Percentiles rank a stretch among this genome's conserved stretches.
Conservation (phyloP, 2,797 vertebrate genomes). For the Syngnathus acus region DNA sequence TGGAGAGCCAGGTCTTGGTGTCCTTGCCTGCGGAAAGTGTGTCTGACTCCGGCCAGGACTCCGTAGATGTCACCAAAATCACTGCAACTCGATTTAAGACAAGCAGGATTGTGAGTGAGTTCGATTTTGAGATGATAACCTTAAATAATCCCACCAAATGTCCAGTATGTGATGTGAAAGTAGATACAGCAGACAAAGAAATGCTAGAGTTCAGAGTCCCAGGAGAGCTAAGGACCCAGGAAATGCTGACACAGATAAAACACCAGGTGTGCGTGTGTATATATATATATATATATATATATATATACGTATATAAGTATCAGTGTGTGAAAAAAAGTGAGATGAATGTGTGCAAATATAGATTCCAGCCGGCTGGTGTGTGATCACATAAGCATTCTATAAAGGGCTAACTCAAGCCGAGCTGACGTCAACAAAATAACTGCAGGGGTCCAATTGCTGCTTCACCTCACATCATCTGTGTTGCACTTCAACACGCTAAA, state of each 20-base stretch:
- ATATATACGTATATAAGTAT: conserved; percentile 32
- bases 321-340: conserved; percentile 30
- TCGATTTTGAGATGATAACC: conserved; percentile 23
- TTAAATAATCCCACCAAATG: conserved; percentile 28
- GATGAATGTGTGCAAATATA: conserved; percentile 40
- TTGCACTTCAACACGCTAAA: not conserved
- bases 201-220: conserved; percentile 50
- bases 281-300: conserved; percentile 16
- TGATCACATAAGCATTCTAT: conserved; percentile 20
- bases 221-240: conserved; percentile 54
- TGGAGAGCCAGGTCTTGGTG: conserved; percentile 57
- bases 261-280: conserved; percentile 48
- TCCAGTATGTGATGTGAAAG: conserved; percentile 27
- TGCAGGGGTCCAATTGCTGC: conserved; percentile 4
- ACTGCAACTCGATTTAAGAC: conserved; percentile 18
- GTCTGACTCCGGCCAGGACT: conserved; percentile 51
- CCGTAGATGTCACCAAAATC: conserved; percentile 33
- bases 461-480: conserved; percentile 1
- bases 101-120: conserved; percentile 13
- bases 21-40: conserved; percentile 67
- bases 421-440: not conserved
- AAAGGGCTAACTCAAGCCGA: conserved; percentile 21
- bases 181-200: conserved; percentile 34
- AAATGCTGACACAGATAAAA: conserved; percentile 68
- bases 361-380: conserved; percentile 11